A percentile compares a stretch with the other conserved stretches of the same genome.
These are phyloP conservation scores for Anolis sagrei DNA, from an alignment of 2,113 vertebrate genomes.

Conservation along the genomic window DNA sequence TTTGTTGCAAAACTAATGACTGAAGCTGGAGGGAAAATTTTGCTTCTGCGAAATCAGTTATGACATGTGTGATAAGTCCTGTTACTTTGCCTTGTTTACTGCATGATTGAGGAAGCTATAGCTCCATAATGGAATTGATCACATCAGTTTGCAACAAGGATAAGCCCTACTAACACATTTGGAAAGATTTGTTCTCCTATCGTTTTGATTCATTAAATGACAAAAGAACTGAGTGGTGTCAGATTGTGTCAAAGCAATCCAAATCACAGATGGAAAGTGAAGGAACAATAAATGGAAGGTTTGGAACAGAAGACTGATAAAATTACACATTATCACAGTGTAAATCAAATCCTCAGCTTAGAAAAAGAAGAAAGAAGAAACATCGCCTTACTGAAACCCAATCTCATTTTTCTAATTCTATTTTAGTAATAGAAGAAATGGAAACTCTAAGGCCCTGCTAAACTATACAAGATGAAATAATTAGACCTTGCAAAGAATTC, in stretches of 20 bases:
- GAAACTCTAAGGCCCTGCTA: not conserved
- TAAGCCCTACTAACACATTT: not conserved
- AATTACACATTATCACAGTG: not conserved
- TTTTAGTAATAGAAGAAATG: not conserved
- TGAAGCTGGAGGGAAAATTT: not conserved
- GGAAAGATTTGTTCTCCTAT: not conserved
- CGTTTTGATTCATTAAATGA: slow-evolving; percentile 24
- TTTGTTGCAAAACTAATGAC: slow-evolving; percentile 1
- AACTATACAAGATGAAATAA: not conserved
- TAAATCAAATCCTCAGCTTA: slow-evolving; percentile 22
- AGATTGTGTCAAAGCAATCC: not conserved
- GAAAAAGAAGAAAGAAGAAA: slow-evolving; percentile 13
- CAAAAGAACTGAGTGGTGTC: slow-evolving; percentile 5
- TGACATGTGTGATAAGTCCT: fast-evolving
- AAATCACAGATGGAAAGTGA: slow-evolving; percentile 1
- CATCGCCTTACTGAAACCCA: not conserved
- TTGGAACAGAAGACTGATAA: not conserved
- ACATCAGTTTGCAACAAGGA: not conserved
- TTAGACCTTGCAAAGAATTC: slow-evolving; percentile 6
- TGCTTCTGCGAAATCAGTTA: not conserved
- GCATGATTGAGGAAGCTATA: not conserved
- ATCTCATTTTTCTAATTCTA: not conserved
- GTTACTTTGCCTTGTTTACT: slow-evolving; percentile 12
- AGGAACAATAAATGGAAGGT: slow-evolving; percentile 3
- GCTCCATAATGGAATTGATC: not conserved